phyloP scores from a whole-genome alignment of 2,888 invertebrate genomes.

The Xylota sylvarum region DNA sequence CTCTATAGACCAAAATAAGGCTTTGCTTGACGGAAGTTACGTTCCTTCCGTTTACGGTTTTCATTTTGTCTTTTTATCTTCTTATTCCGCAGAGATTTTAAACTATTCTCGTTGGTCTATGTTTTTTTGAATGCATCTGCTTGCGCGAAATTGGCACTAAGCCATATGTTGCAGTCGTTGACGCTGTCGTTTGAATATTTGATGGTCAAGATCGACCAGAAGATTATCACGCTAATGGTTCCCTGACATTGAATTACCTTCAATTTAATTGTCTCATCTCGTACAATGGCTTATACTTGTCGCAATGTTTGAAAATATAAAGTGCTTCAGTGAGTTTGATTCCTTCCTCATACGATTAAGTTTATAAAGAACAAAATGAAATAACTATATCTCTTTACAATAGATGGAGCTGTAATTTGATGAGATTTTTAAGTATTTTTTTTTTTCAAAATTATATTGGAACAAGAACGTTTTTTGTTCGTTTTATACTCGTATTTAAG shows the following conservation, averaged over 20 bases:
- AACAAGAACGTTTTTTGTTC: not conserved
- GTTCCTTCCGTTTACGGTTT: not conserved
- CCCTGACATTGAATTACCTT: constrained; percentile 8
- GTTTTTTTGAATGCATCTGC: not conserved
- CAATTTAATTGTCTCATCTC: no score
- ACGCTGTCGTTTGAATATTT: constrained; percentile 14
- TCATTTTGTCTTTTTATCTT: not conserved
- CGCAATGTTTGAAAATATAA: not conserved
- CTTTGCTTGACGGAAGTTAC: no score
- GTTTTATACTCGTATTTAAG: not conserved
- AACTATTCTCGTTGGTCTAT: not conserved
- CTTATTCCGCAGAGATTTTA: not conserved
- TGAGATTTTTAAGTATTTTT: no score
- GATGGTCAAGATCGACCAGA: not conserved
- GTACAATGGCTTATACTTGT: no score
- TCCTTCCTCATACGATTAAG: no score
- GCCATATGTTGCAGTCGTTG: not conserved
- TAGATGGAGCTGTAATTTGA: not conserved
- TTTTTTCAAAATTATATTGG: no score
- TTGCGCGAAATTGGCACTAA: not conserved
- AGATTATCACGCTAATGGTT: not conserved
- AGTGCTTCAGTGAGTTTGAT: no score
- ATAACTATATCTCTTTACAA: not conserved
- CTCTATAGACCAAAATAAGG: no score
- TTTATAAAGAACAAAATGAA: not conserved